Conservation (phyloP, 2,888 invertebrate genomes). For the Andrena camellia region DNA sequence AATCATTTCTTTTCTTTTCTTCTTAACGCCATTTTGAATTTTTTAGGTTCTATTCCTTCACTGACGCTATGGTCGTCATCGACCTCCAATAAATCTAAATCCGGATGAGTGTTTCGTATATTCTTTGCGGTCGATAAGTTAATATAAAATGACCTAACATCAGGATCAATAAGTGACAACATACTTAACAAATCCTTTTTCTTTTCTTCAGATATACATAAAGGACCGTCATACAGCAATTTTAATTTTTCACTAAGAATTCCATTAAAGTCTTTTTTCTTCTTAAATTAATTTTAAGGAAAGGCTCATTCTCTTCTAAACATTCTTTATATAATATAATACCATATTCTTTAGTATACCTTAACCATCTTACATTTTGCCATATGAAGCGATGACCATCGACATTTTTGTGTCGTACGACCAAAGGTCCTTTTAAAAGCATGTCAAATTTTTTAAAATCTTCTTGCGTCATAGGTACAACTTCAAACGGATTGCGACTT, state of each 20-base stretch:
- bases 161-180: neutral
- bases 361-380: neutral
- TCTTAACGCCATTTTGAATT: neutral
- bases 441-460: neutral
- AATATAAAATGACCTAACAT: neutral
- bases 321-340: neutral
- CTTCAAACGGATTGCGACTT: neutral
- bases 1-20: neutral
- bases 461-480: neutral
- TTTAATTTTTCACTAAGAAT: neutral
- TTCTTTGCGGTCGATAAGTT: neutral
- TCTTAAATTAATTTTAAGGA: neutral
- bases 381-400: neutral
- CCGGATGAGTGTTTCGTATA: neutral
- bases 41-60: neutral
- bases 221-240: neutral
- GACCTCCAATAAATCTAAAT: neutral
- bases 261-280: neutral
- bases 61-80: neutral
- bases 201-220: neutral
- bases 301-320: neutral
- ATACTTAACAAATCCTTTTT: constrained; percentile 1
- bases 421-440: neutral
- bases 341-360: neutral
- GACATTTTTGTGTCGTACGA: constrained; percentile 4